Evolutionary conservation across 2,113 vertebrate genomes (phyloP).

Genomic region (Myrmecobius fasciatus): DNA sequence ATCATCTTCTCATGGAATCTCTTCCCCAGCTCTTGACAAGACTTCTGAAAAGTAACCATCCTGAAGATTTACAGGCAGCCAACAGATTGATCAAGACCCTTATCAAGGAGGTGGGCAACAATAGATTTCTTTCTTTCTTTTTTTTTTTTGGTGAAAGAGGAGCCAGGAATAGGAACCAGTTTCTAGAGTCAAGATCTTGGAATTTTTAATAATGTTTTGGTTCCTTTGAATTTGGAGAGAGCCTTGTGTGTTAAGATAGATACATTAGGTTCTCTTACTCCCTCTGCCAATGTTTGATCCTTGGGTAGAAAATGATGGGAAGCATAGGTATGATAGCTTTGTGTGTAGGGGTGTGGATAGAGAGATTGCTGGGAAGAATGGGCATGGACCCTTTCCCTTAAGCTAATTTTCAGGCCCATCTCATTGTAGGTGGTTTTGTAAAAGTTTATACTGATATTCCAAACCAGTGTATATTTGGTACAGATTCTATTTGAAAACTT

Average conservation of each 20-base stretch:
- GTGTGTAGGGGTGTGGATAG: background rate
- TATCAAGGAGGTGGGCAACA: constrained; percentile 87
- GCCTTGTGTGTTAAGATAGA: background rate
- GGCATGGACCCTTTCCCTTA: background rate
- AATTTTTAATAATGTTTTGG: background rate
- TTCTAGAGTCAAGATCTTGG: background rate
- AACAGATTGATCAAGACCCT: constrained; percentile 93
- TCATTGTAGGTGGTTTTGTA: background rate
- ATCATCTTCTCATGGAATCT: background rate
- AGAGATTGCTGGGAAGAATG: background rate
- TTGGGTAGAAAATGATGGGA: background rate
- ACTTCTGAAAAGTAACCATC: constrained; percentile 89
- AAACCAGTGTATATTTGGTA: background rate
- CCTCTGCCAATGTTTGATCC: background rate
- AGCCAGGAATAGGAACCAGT: background rate
- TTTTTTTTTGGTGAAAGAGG: background rate
- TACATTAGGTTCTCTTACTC: background rate
- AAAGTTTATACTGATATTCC: background rate
- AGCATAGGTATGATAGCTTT: accelerated
- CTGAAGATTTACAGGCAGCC: constrained; percentile 92
- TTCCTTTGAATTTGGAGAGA: background rate
- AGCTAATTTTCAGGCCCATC: background rate
- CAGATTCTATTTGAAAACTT: background rate
- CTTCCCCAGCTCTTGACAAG: constrained; percentile 86
- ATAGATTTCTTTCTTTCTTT: background rate